Conservation (phyloP, 2,113 vertebrate genomes). For the Python bivittatus region DNA sequence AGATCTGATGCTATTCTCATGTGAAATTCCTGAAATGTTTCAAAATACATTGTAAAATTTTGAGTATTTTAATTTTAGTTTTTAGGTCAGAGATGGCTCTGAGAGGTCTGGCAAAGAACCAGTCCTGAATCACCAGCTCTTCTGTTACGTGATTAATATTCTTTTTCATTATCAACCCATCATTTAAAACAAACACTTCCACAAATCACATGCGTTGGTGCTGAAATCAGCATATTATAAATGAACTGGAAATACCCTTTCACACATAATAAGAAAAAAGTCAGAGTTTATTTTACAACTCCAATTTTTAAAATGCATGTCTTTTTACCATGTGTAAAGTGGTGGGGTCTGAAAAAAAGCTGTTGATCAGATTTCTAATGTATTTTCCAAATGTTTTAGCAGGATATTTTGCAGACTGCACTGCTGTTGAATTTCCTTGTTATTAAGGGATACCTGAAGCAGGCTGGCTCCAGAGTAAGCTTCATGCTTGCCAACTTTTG, state of each 20-base stretch:
- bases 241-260: constrained; percentile 10
- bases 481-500: neutral
- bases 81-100: neutral
- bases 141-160: neutral
- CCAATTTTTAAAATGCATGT: neutral
- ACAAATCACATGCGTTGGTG: neutral
- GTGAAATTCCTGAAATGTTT: too few species aligned
- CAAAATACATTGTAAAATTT: neutral
- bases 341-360: neutral
- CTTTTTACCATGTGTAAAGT: neutral
- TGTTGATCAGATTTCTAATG: neutral
- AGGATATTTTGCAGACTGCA: neutral
- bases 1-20: too few species aligned
- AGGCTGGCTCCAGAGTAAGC: neutral
- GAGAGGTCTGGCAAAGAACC: neutral
- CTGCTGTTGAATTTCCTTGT: neutral
- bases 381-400: accelerated
- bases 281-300: neutral
- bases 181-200: neutral
- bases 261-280: neutral
- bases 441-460: constrained; percentile 3
- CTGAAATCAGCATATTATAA: constrained; percentile 1
- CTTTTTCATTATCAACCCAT: neutral
- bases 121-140: neutral
- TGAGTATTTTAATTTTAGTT: neutral